These are phyloP conservation scores for Adoxophyes honmai DNA, from an alignment of 1,140 invertebrate genomes.

Conservation along the genomic window DNA sequence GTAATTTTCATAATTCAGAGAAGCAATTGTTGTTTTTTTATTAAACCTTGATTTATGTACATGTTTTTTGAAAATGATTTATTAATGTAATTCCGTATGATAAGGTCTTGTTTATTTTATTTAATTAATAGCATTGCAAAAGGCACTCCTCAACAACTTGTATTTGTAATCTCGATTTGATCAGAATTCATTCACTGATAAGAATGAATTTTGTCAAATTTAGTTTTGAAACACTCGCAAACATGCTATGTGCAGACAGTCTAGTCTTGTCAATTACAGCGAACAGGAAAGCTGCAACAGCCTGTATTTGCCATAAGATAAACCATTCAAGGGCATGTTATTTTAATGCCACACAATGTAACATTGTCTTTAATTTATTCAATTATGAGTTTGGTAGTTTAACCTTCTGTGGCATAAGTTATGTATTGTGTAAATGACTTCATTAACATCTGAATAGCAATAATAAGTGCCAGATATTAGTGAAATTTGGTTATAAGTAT, in stretches of 20 bases:
- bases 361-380: constrained; percentile 1
- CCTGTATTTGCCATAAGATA: constrained; percentile 31
- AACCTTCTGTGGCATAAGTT: constrained; percentile 1
- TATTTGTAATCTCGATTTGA: constrained; percentile 2
- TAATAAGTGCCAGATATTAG: constrained; percentile 15
- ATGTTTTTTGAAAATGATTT: no score
- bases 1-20: no score
- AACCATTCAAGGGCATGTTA: constrained; percentile 28
- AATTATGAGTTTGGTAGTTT: constrained; percentile 4
- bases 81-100: no score
- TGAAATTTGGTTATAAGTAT: constrained; percentile 19
- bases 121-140: background rate
- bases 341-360: constrained; percentile 17
- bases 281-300: constrained; percentile 36
- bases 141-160: background rate
- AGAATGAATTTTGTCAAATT: constrained; percentile 28
- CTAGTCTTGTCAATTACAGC: constrained; percentile 37
- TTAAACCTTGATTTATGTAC: no score
- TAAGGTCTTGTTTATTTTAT: background rate
- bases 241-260: constrained; percentile 50
- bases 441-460: constrained; percentile 13
- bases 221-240: constrained; percentile 30
- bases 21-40: no score
- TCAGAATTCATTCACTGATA: constrained; percentile 1
- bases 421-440: constrained; percentile 2